Percentiles rank a stretch among this genome's conserved stretches.
Evolutionary conservation across 2,888 invertebrate genomes (phyloP).

Genomic region (Brachypalpus laphriformis): DNA sequence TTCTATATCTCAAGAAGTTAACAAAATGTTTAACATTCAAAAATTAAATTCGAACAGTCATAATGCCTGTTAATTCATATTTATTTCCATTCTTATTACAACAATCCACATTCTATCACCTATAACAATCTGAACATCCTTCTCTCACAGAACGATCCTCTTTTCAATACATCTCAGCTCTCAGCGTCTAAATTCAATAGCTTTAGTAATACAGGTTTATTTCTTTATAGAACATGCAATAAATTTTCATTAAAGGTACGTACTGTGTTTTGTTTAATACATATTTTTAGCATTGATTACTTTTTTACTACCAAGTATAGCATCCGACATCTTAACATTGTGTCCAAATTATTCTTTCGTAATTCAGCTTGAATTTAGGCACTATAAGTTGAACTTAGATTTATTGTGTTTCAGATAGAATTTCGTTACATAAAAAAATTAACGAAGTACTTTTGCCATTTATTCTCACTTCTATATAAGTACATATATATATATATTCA

Average conservation of each 20-base stretch:
- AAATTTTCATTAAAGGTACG: slow-evolving; percentile 63
- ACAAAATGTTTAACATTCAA: no score
- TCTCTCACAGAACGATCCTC: not conserved
- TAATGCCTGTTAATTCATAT: slow-evolving; percentile 30
- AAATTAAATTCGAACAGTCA: not conserved
- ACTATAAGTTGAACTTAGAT: slow-evolving; percentile 65
- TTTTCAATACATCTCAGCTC: slow-evolving; percentile 1
- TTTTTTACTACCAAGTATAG: slow-evolving; percentile 23
- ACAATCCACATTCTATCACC: slow-evolving; percentile 25
- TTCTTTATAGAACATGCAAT: slow-evolving; percentile 47
- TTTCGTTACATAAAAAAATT: slow-evolving; percentile 35
- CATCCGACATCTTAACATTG: slow-evolving; percentile 26
- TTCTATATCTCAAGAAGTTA: no score
- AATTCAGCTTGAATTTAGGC: slow-evolving; percentile 67
- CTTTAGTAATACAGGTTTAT: slow-evolving; percentile 32
- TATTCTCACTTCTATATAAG: not conserved
- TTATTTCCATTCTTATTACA: slow-evolving; percentile 47
- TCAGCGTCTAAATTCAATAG: slow-evolving; percentile 27
- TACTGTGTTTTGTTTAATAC: slow-evolving; percentile 28
- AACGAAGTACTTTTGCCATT: not conserved
- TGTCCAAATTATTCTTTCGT: slow-evolving; percentile 38
- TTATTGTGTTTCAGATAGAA: slow-evolving; percentile 22
- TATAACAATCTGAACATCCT: slow-evolving; percentile 27
- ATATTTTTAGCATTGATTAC: slow-evolving; percentile 13
- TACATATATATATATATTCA: not conserved